Conservation (phyloP, 2,113 vertebrate species). For the Proterorhinus semilunaris region DNA sequence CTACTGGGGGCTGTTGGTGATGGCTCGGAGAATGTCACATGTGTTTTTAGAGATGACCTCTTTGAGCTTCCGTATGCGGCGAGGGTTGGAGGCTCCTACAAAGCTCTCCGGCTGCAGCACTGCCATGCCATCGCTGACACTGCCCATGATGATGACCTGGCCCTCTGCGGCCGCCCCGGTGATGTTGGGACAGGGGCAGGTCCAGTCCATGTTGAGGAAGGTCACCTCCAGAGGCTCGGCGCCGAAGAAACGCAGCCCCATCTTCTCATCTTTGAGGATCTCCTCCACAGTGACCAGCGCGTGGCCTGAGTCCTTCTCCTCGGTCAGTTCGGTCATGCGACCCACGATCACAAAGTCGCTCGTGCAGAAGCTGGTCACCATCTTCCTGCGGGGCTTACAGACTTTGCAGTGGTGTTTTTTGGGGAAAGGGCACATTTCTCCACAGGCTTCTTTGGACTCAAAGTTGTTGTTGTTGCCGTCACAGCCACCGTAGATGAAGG, state of each 20-base stretch:
- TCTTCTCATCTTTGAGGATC: slow-evolving; percentile 96
- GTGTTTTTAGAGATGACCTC: slow-evolving; percentile 95
- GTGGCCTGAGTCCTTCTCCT: slow-evolving; percentile 86
- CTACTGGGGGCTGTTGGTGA: slow-evolving; percentile 84
- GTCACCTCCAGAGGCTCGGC: slow-evolving; percentile 92
- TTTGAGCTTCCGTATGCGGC: slow-evolving; percentile 86
- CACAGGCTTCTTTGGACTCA: slow-evolving; percentile 88
- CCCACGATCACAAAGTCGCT: slow-evolving; percentile 95
- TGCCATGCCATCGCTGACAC: slow-evolving; percentile 90
- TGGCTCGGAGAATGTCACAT: slow-evolving; percentile 91
- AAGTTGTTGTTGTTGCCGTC: slow-evolving; percentile 97
- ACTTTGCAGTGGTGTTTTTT: slow-evolving; percentile 86
- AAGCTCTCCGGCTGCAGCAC: slow-evolving; percentile 91
- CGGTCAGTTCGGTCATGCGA: slow-evolving; percentile 84
- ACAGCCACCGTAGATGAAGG: slow-evolving; percentile 93
- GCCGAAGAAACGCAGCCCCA: slow-evolving; percentile 94
- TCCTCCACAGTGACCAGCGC: slow-evolving; percentile 91
- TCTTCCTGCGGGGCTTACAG: slow-evolving; percentile 89
- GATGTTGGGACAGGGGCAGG: slow-evolving; percentile 95
- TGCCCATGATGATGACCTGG: slow-evolving; percentile 95
- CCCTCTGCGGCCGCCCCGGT: slow-evolving; percentile 77
- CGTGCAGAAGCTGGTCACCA: slow-evolving; percentile 94
- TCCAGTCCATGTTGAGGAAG: slow-evolving; percentile 92
- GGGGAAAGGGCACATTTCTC: slow-evolving; percentile 90
- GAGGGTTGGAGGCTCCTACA: slow-evolving; percentile 81